A percentile compares a stretch with the other conserved stretches of the same genome.
phyloP scores from a whole-genome alignment of 1,140 invertebrate genomes.

The Tribolium madens region DNA sequence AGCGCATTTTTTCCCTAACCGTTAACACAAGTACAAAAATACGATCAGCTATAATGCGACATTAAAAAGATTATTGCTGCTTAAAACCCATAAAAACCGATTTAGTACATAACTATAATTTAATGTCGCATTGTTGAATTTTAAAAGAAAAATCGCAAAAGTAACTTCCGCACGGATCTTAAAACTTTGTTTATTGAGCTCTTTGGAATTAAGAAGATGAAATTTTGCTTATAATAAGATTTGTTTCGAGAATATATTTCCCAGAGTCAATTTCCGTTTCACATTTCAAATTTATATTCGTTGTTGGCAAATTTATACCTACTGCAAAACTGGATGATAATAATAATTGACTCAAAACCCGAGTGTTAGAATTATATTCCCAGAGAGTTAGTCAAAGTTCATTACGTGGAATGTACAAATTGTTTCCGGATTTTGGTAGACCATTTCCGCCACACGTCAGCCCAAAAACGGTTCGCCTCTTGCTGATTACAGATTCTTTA shows the following conservation, averaged over 20 bases:
- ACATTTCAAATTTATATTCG: conserved; percentile 8
- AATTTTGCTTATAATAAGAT: conserved; percentile 24
- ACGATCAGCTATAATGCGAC: not conserved
- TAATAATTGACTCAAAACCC: conserved; percentile 5
- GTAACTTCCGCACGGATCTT: not conserved
- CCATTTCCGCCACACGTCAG: not conserved
- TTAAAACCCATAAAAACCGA: not conserved
- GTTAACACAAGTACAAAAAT: not conserved
- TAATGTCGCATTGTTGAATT: conserved; percentile 16
- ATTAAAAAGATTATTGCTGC: not conserved
- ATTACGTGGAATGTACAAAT: not conserved
- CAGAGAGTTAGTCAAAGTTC: not conserved
- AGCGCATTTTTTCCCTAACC: not conserved
- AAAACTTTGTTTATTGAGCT: not conserved
- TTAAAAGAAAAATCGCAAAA: not conserved
- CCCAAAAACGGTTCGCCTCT: not conserved
- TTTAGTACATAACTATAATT: conserved; percentile 3
- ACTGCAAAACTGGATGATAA: conserved; percentile 7
- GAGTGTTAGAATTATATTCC: not conserved
- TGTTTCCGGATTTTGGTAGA: not conserved
- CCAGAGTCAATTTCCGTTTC: conserved; percentile 9
- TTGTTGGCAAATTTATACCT: not conserved
- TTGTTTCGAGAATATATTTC: conserved; percentile 11
- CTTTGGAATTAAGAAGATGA: conserved; percentile 16
- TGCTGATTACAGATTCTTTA: not conserved